These are phyloP conservation scores for Diachrysia chrysitis DNA, from an alignment of 2,888 invertebrate genomes.

Conservation along the genomic window DNA sequence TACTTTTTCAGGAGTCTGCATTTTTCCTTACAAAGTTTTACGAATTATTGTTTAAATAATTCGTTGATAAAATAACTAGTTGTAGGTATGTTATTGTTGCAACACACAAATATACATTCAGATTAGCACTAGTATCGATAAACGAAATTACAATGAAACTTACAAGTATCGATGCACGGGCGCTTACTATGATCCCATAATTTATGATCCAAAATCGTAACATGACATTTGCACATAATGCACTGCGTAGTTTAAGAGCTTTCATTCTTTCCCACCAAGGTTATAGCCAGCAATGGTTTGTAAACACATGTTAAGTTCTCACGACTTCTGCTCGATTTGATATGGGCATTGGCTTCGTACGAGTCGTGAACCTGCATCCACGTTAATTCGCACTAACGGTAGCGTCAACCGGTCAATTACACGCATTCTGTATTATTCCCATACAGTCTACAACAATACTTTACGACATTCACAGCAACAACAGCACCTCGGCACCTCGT, in stretches of 20 bases:
- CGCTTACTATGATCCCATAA: background rate
- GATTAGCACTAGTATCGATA: background rate
- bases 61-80: too few relatives aligned
- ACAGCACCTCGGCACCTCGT: too few relatives aligned
- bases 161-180: constrained; percentile 4
- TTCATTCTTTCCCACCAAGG: too few relatives aligned
- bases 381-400: constrained; percentile 37
- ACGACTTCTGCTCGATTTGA: constrained; percentile 16
- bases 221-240: background rate
- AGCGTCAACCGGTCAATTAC: constrained; percentile 26
- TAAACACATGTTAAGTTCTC: background rate
- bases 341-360: constrained; percentile 9
- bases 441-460: background rate
- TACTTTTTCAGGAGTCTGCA: too few relatives aligned
- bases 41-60: too few relatives aligned
- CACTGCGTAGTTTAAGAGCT: background rate
- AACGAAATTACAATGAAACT: background rate
- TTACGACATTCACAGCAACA: background rate
- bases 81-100: too few relatives aligned
- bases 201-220: background rate
- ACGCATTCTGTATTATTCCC: constrained; percentile 13
- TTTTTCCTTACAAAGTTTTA: too few relatives aligned
- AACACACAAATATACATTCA: background rate
- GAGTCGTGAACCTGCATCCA: constrained; percentile 33
- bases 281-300: background rate